A percentile compares a stretch with the other conserved stretches of the same genome.
Evolutionary conservation across 2,113 vertebrate genomes (phyloP).

Genomic region (Andinoacara biseriatus): DNA sequence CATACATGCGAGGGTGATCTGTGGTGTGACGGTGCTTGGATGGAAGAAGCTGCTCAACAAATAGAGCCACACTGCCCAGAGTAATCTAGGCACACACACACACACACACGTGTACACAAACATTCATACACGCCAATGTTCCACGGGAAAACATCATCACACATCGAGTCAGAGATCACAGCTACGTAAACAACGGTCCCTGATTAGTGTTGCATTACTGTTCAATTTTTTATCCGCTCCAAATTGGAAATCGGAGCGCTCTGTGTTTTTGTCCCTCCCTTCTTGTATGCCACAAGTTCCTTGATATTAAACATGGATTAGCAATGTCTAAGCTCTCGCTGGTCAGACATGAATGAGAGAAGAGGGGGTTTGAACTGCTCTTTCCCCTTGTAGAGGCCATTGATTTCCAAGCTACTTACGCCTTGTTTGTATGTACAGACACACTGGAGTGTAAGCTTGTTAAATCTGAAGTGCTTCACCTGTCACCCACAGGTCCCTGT

Average conservation of each 20-base stretch:
- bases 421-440: slow-evolving; percentile 80
- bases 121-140: slow-evolving; percentile 37
- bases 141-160: slow-evolving; percentile 55
- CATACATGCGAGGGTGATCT: slow-evolving; percentile 22
- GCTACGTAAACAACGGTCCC: slow-evolving; percentile 76
- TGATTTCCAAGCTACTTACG: slow-evolving; percentile 77
- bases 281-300: slow-evolving; percentile 31
- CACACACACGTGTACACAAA: slow-evolving; percentile 45
- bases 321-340: slow-evolving; percentile 60
- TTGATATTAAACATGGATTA: slow-evolving; percentile 82
- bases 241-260: slow-evolving; percentile 72
- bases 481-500: slow-evolving; percentile 60
- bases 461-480: slow-evolving; percentile 81
- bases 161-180: slow-evolving; percentile 69
- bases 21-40: slow-evolving; percentile 36
- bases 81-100: slow-evolving; percentile 36
- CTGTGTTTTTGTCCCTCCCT: slow-evolving; percentile 30
- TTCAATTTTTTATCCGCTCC: slow-evolving; percentile 82
- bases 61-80: slow-evolving; percentile 30
- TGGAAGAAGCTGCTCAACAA: slow-evolving; percentile 52
- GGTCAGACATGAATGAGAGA: slow-evolving; percentile 36
- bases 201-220: slow-evolving; percentile 81
- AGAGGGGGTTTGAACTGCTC: not conserved
- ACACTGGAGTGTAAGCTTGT: slow-evolving; percentile 77
- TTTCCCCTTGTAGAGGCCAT: slow-evolving; percentile 53